Evolutionary conservation across 2,797 vertebrate genomes (phyloP), one percentile per base, ranked within the genome.

Genomic region (Iguana delicatissima): DNA sequence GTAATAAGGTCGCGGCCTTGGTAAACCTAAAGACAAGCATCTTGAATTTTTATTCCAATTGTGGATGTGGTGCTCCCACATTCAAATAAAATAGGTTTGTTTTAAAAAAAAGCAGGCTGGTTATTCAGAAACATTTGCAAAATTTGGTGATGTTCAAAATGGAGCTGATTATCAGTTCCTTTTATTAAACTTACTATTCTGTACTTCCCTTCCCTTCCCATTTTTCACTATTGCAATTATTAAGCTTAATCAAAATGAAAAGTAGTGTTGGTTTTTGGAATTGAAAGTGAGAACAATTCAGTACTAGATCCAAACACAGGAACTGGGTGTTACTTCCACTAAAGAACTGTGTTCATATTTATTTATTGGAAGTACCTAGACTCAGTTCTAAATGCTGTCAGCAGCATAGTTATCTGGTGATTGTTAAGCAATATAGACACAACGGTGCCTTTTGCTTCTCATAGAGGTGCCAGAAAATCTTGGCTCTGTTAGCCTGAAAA

Each of bases 391-490:
- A 91, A 79, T 24, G 5, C 69, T 69, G 62, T 91, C 92, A 93
- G 80, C 50, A 93, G 52, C 62, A 32, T 38, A 92, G 90, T 52
- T 83, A 90, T 93, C 89, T 93, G 88, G 46, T 76, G 92, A 91
- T 76, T 89, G 92, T 93, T 76, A 91, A 52, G 92, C 90, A 92
- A 92, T 91, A 81, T 74, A 94, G 92, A 7, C 79, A 62, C 0
- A 0, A 32, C 12, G 46, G 89, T 0, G 0, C 62, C 50, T 89
- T 93, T 91, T 69, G 0, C 81, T 90, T 81, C 80, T 77, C 91
- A 46, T 62, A 67, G 86, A 90, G 87, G 73, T 50, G 79, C 22
- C 81, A 64, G 59, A 88, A 84, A 91, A 89, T 86, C 0, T 24
- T 90, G 46, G 85, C 74, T 67, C 55, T 16, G 74, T 46, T 50